Base-by-base conservation (phyloP, 2,888 invertebrate species). In the Microctonus hyperodae region DNA sequence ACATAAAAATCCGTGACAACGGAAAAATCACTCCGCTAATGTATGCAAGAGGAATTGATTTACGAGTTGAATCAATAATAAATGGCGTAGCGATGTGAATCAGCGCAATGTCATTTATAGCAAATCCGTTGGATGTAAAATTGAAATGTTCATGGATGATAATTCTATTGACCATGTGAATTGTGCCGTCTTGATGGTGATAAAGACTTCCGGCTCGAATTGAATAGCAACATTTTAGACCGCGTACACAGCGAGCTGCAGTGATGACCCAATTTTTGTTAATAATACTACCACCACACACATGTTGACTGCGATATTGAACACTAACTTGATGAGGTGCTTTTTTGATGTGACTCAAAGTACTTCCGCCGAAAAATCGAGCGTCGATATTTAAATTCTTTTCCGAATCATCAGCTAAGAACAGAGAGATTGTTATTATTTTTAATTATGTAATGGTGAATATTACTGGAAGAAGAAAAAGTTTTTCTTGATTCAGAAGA, bases 241-340 rank as follows among this genome's bases (percentile, higher is more conserved):
- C 13, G 20, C 35, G 72, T 56, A 40, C n/a, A 22, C 73, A 73
- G 37, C 71, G 71, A 11, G 62, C 72, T 11, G 89, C 88, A 0
- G 88, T 89, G 0, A 89, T 67, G 1, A 89, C 79, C 1, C 85
- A 84, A 48, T 84, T 81, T 6, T 75, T 81, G 23, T 85, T 84
- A 11, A 89, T 80, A 10, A 87, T 85, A 1, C 86, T 82, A 0
- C 87, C 89, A 0, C 89, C 88, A 71, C 89, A 89, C 0, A 80
- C 20, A 31, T 88, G 88, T 0, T 78, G 73, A 0, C 86, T 87
- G 0, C 4, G 1, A 0, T 16, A 0, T 4, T 69, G 72, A 5
- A 79, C 1, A 28, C 73, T 74, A 2, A 77, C 71, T 57, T 77
- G 77, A 48, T 77, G 71, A 10, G 78, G 78, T 1, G 71, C 70